Evolutionary conservation across 2,113 vertebrate genomes (phyloP), one percentile per base, ranked within the genome.

Genomic region (Tursiops truncatus): DNA sequence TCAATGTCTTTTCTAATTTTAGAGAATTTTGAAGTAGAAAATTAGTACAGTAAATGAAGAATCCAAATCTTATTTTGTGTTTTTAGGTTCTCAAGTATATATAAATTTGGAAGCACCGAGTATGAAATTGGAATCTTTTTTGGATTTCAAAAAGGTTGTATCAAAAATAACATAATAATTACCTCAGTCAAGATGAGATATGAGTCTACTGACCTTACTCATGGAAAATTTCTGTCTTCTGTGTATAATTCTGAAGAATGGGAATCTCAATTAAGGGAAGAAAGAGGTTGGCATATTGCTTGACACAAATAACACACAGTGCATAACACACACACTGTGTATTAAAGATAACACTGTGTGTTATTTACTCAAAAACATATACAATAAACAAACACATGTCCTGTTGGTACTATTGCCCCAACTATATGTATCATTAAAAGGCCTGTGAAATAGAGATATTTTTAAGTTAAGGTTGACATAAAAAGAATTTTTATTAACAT

Each of bases 1-100:
- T 95, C 60, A 89, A 68, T 93, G 71, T 97, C 94, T 95, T 97
- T 28, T 93, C 91, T 98, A 94, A 97, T 98, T 98, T 97, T 96
- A 96, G 97, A 97, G 68, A 95, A 47, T 70, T 95, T 96, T 93
- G 91, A 97, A 98, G n/a, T 31, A 77, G 74, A 96, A 98, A 95
- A 97, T 85, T 82, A 97, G 97, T 96, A 68, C 36, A 95, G 47
- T 80, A 85, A 79, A 76, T 96, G 41, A 20, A 83, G 73, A 96
- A 95, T 68, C 9, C 95, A 98, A 96, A 92, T 53, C 21, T 85
- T 92, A 83, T 95, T 56, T 95, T 94, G 3, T 70, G 63, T 81
- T 62, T 96, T 18, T 23, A 53, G 79, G 56, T 86, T 81, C 88
- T 41, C 89, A 94, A 38, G 25, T 18, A 33, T n/a, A 36, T 15